Base-by-base conservation (phyloP, 2,888 invertebrate species). In the Heliconius cydno region DNA sequence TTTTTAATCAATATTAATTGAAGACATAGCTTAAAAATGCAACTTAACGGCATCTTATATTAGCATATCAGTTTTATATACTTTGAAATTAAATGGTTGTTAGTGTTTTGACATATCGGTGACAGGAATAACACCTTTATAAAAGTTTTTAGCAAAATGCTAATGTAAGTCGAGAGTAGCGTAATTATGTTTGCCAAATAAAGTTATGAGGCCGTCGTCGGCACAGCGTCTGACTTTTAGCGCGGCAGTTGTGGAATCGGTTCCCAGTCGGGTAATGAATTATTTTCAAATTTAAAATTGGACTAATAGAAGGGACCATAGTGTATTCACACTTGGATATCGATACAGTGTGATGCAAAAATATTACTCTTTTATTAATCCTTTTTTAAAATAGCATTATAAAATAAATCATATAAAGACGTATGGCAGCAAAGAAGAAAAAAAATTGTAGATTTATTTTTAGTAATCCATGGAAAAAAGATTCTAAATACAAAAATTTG, bases 31-130 rank as follows among this genome's bases (percentile, higher is more conserved):
- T 70, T n/a, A 60, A 60, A 30, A 72, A 60, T 38, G 38, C 13
- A 77, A 30, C n/a, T 28, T 77, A 77, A 77, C 77, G 70, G 77
- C 57, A 28, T 41, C 2, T 30, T n/a, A n/a, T 63, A 60, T 77
- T 77, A 70, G 77, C 77, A 77, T 70, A 38, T 77, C 19, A 25
- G 9, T 60, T 57, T 76, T 30, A 52, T 66, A 76, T 13, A 52
- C 60, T 77, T 57, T 68, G 60, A 60, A 70, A 70, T 63, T 77
- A 38, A 63, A 63, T 77, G 15, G 19, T 25, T 67, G 30, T 68
- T 68, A 34, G 52, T 57, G 2, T 57, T 10, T 63, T 74, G 63
- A 25, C 63, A 74, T 15, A 38, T 63, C 2, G 60, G 38, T 78
- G 68, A 63, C 34, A 70, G 68, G 70, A 68, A 70, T 75, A 19